These are phyloP conservation scores for Drosophila persimilis DNA, from an alignment of 1,140 invertebrate genomes.

Conservation along the genomic window DNA sequence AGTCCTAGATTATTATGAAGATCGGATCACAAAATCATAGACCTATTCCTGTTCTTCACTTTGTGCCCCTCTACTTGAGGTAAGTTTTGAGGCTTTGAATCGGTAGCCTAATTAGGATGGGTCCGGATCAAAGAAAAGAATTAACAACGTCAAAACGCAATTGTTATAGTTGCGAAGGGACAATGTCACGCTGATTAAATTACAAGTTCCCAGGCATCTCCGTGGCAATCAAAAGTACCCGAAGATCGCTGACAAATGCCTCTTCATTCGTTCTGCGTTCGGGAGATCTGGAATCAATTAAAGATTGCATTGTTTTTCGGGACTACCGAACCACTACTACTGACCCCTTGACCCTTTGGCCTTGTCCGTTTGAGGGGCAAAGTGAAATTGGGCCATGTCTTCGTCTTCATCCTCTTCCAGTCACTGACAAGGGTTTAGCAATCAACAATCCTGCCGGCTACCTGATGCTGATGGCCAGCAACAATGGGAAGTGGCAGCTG, in stretches of 20 bases:
- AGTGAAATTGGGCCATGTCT: constrained; percentile 55
- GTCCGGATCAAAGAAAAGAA: not conserved
- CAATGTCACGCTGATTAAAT: constrained; percentile 68
- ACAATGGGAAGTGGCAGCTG: constrained; percentile 45
- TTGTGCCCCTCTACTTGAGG: no score
- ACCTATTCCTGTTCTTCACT: no score
- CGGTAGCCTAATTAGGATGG: constrained; percentile 24
- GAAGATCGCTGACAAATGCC: constrained; percentile 62
- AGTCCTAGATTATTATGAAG: no score
- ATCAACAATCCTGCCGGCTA: constrained; percentile 5
- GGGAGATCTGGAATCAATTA: constrained; percentile 55
- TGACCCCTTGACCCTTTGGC: constrained; percentile 72
- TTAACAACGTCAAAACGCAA: no score
- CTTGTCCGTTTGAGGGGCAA: constrained; percentile 43
- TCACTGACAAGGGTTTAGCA: constrained; percentile 45
- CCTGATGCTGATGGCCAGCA: constrained; percentile 26
- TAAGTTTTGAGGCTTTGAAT: constrained; percentile 1
- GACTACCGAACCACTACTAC: constrained; percentile 19
- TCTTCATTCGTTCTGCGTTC: constrained; percentile 2
- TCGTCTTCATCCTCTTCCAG: not conserved
- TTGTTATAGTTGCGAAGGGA: constrained; percentile 4
- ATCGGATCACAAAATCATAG: no score
- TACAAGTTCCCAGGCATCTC: constrained; percentile 55
- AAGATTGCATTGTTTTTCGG: constrained; percentile 54
- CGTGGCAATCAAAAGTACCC: constrained; percentile 35